Evolutionary conservation across 2,797 vertebrate species (phyloP), one percentile per base, ranked within the genome.

Genomic region (Synanceia verrucosa): DNA sequence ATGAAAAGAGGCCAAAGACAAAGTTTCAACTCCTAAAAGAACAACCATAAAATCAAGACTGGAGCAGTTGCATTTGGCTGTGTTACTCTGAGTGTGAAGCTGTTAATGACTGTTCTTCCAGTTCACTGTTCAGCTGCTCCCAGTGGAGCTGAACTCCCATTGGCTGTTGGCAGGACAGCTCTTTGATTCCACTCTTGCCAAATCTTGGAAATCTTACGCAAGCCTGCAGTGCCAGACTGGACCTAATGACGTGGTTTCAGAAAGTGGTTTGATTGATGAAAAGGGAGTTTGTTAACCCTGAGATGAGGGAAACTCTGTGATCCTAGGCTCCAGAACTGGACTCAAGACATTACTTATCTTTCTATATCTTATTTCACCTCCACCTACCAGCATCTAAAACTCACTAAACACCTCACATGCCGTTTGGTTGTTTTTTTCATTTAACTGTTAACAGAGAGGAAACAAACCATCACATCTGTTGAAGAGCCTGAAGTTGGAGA

Each of bases 31-130:
- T n/a, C n/a, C n/a, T n/a, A n/a, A 29, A 29, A 29, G 6, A 43
- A 43, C 0, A 9, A n/a, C 39, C n/a, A 43, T 19, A 43, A 70
- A 60, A 48, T 43, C 39, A 16, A 26, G 9, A 74, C n/a, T 4
- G 29, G 62, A 64, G 16, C 7, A 5, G 47, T 7, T 65, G 44
- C 34, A 69, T 57, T 39, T 62, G 31, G 5, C 43, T 24, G 13
- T 21, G n/a, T n/a, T n/a, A n/a, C 9, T 68, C 36, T 33, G 31
- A 55, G 21, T 52, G 55, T 64, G 33, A 74, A 60, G 61, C 69
- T 72, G 55, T 73, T 67, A 16, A 47, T 19, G 23, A 41, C 41
- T 70, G 65, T 68, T 69, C 50, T 70, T 73, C 65, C 64, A 66
- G 43, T 70, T 62, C 29, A 53, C 34, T 69, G 58, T 73, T 66